A percentile compares a stretch with the other conserved stretches of the same genome.
These are phyloP conservation scores for Brachyistius frenatus DNA, from an alignment of 2,113 vertebrate genomes.

Conservation along the genomic window DNA sequence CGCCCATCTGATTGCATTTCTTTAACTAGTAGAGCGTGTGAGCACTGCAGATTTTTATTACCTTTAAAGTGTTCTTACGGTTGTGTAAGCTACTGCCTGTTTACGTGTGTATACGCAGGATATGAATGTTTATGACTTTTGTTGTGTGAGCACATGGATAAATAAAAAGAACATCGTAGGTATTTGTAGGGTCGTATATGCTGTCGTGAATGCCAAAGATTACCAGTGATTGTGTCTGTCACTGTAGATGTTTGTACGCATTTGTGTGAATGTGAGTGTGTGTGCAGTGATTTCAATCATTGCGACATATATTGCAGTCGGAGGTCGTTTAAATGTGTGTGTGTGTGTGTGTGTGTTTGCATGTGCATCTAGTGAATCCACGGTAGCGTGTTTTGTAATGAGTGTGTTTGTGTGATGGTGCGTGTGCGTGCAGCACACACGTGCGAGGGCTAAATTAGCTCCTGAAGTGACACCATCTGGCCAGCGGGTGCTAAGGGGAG, in stretches of 20 bases:
- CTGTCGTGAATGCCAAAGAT: not conserved
- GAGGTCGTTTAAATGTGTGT: not conserved
- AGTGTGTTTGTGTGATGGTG: constrained; percentile 9
- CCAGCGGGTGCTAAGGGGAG: constrained; percentile 51
- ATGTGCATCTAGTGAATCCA: not conserved
- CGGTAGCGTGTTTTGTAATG: not conserved
- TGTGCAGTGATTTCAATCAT: not conserved
- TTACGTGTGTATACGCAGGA: not conserved
- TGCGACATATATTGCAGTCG: not conserved
- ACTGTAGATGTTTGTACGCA: not conserved
- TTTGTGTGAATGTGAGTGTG: not conserved
- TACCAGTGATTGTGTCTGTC: not conserved
- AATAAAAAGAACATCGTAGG: not conserved
- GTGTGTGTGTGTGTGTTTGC: not conserved
- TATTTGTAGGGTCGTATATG: not conserved
- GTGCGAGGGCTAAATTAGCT: constrained; percentile 61
- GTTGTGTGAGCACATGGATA: not conserved
- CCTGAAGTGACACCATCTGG: constrained; percentile 77
- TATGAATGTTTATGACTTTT: not conserved
- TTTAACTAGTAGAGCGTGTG: not conserved
- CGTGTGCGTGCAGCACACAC: constrained; percentile 43
- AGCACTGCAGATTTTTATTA: constrained; percentile 15
- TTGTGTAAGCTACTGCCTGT: constrained; percentile 4
- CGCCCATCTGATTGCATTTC: constrained; percentile 22
- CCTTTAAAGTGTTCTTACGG: constrained; percentile 8